phyloP scores from a whole-genome alignment of 2,888 invertebrate genomes.

The Amiota mariae region DNA sequence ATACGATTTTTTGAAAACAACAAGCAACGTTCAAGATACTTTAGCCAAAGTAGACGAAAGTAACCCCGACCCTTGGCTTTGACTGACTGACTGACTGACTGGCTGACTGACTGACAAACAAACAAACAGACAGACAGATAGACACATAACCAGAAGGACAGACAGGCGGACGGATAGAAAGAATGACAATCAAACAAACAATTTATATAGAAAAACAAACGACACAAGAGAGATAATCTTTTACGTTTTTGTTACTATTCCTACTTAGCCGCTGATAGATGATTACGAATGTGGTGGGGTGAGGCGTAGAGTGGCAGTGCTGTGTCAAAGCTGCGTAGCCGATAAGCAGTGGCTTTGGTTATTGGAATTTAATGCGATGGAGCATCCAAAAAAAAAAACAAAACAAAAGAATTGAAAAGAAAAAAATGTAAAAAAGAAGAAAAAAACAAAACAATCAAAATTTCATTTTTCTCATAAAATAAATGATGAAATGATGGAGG shows the following conservation, averaged over 20 bases:
- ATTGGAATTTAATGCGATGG: conserved; percentile 1
- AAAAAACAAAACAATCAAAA: not conserved
- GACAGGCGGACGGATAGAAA: not conserved
- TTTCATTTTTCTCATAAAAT: too few relatives aligned
- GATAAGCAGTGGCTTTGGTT: not conserved
- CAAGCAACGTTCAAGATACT: not conserved
- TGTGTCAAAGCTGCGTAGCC: not conserved
- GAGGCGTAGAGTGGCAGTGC: not conserved
- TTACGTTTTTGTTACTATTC: conserved; percentile 7
- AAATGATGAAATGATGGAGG: not conserved
- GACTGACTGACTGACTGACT: not conserved
- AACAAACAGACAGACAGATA: not conserved
- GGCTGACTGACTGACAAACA: not conserved
- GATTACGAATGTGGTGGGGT: not conserved
- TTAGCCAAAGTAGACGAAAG: conserved; percentile 12
- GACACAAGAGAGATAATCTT: conserved; percentile 1
- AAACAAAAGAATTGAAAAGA: conserved; percentile 17
- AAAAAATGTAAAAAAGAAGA: not conserved
- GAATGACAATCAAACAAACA: not conserved
- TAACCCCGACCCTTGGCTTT: conserved; percentile 22
- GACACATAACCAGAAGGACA: not conserved
- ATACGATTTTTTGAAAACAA: not conserved
- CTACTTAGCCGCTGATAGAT: not conserved
- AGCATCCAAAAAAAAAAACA: not conserved
- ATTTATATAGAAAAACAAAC: not conserved